These are phyloP conservation scores for Cottoperca gobio DNA, from an alignment of 2,797 vertebrate genomes.

Conservation along the genomic window DNA sequence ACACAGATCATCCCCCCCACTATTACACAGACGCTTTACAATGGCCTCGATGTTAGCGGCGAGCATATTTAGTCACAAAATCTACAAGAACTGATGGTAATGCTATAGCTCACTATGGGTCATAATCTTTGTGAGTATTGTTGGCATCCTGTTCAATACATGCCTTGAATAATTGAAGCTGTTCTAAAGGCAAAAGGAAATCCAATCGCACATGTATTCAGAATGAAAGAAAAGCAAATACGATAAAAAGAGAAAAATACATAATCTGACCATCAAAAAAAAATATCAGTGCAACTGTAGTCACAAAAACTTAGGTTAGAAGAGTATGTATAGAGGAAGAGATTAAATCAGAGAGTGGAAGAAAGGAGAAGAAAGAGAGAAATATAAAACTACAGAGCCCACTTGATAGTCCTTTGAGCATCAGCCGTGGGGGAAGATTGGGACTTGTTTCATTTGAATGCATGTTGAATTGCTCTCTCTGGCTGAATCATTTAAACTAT, in stretches of 20 bases:
- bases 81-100: not conserved
- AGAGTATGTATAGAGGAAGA: not conserved
- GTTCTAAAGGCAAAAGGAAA: not conserved
- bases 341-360: constrained; percentile 35
- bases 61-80: not conserved
- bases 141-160: not conserved
- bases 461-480: constrained; percentile 65
- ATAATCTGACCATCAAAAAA: not conserved
- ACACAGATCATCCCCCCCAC: not conserved
- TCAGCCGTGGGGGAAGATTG: constrained; percentile 48
- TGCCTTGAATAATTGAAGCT: not conserved
- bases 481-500: constrained; percentile 64
- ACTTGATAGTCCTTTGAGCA: constrained; percentile 63
- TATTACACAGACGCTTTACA: not conserved
- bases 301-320: constrained; percentile 17
- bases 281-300: not conserved
- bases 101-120: not conserved
- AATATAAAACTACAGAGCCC: constrained; percentile 34
- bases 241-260: not conserved
- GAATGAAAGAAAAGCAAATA: constrained; percentile 1
- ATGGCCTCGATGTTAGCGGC: not conserved
- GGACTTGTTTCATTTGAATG: constrained; percentile 66
- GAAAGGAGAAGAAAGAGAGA: constrained; percentile 23
- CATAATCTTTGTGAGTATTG: constrained; percentile 6
- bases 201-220: not conserved